These are phyloP conservation scores for Melopsittacus undulatus DNA, from an alignment of 2,797 vertebrate genomes.

Conservation along the genomic window DNA sequence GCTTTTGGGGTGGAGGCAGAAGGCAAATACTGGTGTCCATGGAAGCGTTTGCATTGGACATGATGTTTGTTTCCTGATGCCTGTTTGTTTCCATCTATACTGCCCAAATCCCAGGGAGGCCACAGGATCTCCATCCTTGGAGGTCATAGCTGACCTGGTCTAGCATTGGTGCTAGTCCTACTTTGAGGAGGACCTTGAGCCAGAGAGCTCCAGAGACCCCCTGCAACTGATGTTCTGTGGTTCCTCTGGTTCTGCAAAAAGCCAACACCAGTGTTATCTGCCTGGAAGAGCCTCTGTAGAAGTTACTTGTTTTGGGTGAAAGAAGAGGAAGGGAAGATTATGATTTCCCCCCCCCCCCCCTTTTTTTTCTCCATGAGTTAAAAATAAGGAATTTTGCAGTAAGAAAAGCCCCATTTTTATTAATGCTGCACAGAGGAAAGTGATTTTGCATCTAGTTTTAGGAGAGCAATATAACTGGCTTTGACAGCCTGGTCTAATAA, in stretches of 20 bases:
- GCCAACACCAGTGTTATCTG: neutral
- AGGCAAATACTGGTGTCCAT: neutral
- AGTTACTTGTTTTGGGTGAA: neutral
- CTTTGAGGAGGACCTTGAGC: neutral
- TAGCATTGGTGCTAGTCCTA: fast-evolving
- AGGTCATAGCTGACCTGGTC: neutral
- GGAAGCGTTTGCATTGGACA: neutral
- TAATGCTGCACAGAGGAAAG: conserved; percentile 29
- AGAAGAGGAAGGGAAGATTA: neutral
- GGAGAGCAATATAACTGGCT: conserved; percentile 59
- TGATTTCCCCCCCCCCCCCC: neutral
- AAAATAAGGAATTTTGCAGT: neutral
- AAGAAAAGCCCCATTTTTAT: conserved; percentile 38
- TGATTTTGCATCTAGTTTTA: conserved; percentile 62
- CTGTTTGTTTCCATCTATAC: neutral
- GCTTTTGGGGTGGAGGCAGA: neutral
- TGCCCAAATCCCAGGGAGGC: neutral
- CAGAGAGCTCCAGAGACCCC: neutral
- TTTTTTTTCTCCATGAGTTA: neutral
- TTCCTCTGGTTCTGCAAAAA: neutral
- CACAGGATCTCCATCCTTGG: fast-evolving
- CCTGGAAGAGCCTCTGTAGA: neutral
- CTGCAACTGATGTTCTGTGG: neutral
- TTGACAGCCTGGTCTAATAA: conserved; percentile 55
- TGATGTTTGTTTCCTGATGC: neutral